Evolutionary conservation across 2,797 vertebrate genomes (phyloP).

Genomic region (Momotus momota): DNA sequence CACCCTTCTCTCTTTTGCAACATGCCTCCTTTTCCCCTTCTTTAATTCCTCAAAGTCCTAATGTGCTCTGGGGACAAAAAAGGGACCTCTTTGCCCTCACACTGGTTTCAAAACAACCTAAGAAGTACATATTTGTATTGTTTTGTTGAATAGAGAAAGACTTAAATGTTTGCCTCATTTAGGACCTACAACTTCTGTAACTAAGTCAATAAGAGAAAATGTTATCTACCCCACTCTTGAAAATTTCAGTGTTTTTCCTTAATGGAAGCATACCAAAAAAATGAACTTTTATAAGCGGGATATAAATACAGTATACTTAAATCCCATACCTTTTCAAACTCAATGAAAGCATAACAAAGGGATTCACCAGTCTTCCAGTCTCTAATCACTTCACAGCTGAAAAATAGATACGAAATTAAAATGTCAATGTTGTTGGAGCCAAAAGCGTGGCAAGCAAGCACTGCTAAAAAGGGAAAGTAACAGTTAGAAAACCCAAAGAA

Average conservation of each 20-base stretch:
- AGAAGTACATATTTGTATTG: background rate
- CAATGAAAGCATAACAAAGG: slow-evolving; percentile 97
- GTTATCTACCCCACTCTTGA: background rate
- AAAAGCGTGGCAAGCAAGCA: background rate
- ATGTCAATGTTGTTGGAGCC: background rate
- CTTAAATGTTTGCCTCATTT: background rate
- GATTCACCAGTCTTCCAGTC: slow-evolving; percentile 97
- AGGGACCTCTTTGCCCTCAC: background rate
- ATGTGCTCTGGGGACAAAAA: background rate
- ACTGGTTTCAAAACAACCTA: background rate
- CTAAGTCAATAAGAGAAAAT: background rate
- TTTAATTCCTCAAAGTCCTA: background rate
- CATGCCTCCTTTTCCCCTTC: background rate
- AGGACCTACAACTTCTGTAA: background rate
- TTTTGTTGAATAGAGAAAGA: background rate
- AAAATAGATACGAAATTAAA: slow-evolving; percentile 36
- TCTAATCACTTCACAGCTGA: slow-evolving; percentile 97
- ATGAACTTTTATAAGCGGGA: background rate
- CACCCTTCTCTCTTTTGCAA: background rate
- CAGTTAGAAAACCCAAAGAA: background rate
- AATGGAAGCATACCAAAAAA: background rate
- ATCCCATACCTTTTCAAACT: slow-evolving; percentile 93
- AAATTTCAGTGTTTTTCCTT: background rate
- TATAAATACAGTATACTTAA: background rate
- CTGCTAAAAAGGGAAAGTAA: background rate